Conservation (phyloP, 2,888 invertebrate species). For the Zele albiditarsus region DNA sequence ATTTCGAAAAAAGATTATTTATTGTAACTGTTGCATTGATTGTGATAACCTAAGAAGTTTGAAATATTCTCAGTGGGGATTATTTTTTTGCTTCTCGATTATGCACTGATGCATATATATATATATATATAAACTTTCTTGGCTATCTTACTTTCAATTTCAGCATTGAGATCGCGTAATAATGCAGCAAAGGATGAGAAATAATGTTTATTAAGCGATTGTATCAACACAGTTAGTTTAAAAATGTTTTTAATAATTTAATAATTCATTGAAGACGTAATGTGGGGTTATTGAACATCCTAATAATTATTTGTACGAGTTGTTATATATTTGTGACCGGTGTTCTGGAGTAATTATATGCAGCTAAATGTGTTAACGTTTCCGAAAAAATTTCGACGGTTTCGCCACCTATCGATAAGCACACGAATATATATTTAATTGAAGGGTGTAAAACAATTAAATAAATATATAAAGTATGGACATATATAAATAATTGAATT, state of each 20-base stretch:
- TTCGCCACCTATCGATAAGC: conserved; percentile 32
- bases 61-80: neutral
- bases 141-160: conserved; percentile 19
- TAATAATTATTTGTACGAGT: neutral
- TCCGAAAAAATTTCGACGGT: neutral
- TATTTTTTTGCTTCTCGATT: neutral
- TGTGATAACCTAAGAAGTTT: neutral
- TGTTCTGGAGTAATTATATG: too few species aligned
- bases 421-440: neutral
- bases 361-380: too few species aligned
- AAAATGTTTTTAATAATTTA: neutral
- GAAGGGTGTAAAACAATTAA: neutral
- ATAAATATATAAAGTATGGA: neutral
- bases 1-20: neutral
- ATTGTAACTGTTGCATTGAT: neutral
- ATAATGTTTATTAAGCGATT: too few species aligned
- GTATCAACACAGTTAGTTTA: too few species aligned
- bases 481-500: conserved; percentile 36
- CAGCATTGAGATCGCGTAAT: conserved; percentile 3
- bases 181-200: neutral
- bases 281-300: neutral
- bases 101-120: neutral
- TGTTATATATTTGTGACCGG: neutral
- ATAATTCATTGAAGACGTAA: neutral
- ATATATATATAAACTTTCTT: neutral